A percentile compares a stretch with the other conserved stretches of the same genome.
phyloP scores from a whole-genome alignment of 2,797 vertebrate species.

The Todus mexicanus region DNA sequence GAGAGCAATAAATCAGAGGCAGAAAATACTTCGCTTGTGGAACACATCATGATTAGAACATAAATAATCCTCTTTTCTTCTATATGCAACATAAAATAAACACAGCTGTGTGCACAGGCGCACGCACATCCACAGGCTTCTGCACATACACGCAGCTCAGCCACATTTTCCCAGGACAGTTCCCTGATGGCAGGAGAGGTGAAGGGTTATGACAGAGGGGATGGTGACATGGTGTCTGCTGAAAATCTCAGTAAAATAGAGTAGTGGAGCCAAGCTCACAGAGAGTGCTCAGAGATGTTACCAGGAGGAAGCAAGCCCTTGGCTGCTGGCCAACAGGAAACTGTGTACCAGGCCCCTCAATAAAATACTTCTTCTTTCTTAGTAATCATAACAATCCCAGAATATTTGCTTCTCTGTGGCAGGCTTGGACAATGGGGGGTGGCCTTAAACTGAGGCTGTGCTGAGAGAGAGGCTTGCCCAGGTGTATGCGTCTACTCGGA shows the following conservation, averaged over 20 bases:
- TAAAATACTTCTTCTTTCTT: not conserved
- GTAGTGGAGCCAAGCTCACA: not conserved
- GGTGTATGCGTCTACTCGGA: not conserved
- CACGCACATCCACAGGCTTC: not conserved
- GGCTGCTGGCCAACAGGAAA: not conserved
- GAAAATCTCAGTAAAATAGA: not conserved
- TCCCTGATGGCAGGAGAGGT: not conserved
- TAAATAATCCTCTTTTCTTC: slow-evolving; percentile 47
- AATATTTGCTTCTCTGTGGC: not conserved
- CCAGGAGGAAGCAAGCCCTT: not conserved
- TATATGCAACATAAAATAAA: not conserved
- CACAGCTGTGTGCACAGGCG: not conserved
- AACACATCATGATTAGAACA: not conserved
- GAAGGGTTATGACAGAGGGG: not conserved
- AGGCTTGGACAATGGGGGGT: not conserved
- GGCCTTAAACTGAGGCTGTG: not conserved
- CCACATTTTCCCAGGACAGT: not conserved
- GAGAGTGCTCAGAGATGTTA: not conserved
- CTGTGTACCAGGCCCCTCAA: not conserved
- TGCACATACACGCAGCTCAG: not conserved
- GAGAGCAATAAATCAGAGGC: slow-evolving; percentile 39
- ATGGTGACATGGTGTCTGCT: not conserved
- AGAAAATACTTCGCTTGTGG: slow-evolving; percentile 18
- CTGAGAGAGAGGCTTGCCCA: not conserved
- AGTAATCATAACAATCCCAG: not conserved